Evolutionary conservation across 2,797 vertebrate species (phyloP), one percentile per base, ranked within the genome.

Genomic region (Microctenopoma stevenorrisi): DNA sequence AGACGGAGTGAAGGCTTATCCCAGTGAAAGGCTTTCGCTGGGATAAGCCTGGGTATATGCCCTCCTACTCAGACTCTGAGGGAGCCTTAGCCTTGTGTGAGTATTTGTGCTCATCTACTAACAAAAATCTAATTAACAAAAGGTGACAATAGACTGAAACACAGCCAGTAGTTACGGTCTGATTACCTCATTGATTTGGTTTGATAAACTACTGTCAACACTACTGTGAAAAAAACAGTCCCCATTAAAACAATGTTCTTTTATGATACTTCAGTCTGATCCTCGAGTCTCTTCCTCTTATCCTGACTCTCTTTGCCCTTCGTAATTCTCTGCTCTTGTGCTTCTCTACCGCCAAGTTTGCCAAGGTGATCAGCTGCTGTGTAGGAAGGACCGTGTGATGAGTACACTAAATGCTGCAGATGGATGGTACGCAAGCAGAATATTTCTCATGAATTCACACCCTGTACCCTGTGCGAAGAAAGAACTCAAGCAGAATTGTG

Each of bases 331-430:
- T 68, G 61, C 18, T 74, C 46, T 69, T 9, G 5, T 7, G 13
- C 65, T 68, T 47, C 76, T 50, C 48, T 83, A 47, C 28, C 38
- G 59, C 73, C 80, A 68, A 64, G 78, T 81, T 42, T 13, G 38
- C 71, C 74, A 80, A 86, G 78, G 82, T 86, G 85, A 88, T 86
- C 71, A 58, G 72, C 38, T 59, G 64, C 68, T 65, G 47, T 37
- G 47, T 48, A 58, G 57, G 71, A 55, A 63, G 61, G 64, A 62
- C 63, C 58, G 65, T 55, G 52, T 58, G 64, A 83, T 52, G 61
- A 74, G 66, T 65, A 51, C 74, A 49, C 71, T 64, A 75, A 85
- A 65, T 40, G 55, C 55, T 33, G 67, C 46, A 47, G 57, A 59
- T 67, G 59, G 61, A 78, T 26, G 58, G 66, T 13, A 69, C 76